Conservation (phyloP, 2,888 invertebrate species). For the Schrankia costaestrigalis region DNA sequence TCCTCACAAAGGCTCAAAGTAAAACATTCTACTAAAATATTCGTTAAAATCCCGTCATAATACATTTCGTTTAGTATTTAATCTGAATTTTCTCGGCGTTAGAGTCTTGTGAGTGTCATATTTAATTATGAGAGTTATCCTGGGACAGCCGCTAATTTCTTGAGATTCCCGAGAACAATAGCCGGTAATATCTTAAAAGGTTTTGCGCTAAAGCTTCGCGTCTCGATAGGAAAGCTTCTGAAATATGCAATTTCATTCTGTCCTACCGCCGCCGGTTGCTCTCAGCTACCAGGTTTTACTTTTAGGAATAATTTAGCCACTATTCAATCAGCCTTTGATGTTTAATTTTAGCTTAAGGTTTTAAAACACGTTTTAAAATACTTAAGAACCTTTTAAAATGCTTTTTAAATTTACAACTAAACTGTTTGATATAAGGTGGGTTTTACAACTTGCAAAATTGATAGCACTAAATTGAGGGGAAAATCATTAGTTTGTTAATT, state of each 20-base stretch:
- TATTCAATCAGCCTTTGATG: too few relatives aligned
- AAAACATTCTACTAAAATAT: not conserved
- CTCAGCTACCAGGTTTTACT: too few relatives aligned
- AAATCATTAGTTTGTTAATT: too few relatives aligned
- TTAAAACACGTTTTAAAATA: too few relatives aligned
- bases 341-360: too few relatives aligned
- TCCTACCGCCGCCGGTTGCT: not conserved
- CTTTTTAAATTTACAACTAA: too few relatives aligned
- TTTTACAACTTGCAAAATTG: too few relatives aligned
- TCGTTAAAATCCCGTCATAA: not conserved
- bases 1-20: not conserved
- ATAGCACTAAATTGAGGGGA: too few relatives aligned
- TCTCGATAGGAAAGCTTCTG: slow-evolving; percentile 23
- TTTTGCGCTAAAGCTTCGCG: slow-evolving; percentile 19
- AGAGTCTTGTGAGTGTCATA: slow-evolving; percentile 17
- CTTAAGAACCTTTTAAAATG: too few relatives aligned
- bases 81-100: slow-evolving; percentile 7
- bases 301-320: too few relatives aligned
- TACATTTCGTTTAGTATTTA: slow-evolving; percentile 3
- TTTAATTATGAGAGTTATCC: slow-evolving; percentile 26
- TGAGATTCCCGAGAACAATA: slow-evolving; percentile 26
- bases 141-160: slow-evolving; percentile 20
- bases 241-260: slow-evolving; percentile 18
- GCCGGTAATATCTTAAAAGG: slow-evolving; percentile 35
- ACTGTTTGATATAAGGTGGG: too few relatives aligned